A percentile compares a stretch with the other conserved stretches of the same genome.
phyloP scores from a whole-genome alignment of 2,113 vertebrate species.

The Lamprologus speciosus region DNA sequence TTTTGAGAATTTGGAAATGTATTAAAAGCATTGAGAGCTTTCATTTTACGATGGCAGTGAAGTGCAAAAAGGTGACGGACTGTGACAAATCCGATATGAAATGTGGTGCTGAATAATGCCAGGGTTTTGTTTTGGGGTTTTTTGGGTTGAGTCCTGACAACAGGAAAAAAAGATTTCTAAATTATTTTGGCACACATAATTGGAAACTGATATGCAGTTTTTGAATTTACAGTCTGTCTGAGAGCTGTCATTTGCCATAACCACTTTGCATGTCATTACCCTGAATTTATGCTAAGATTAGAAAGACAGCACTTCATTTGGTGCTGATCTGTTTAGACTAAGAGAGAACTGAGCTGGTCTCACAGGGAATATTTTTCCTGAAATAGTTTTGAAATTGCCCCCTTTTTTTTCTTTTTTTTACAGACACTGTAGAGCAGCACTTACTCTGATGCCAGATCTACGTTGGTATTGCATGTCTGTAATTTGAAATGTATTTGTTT shows the following conservation, averaged over 20 bases:
- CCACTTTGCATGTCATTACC: neutral
- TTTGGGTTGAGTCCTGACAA: neutral
- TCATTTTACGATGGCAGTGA: neutral
- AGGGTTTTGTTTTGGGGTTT: fast-evolving
- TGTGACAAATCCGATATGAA: neutral
- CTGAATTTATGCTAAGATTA: neutral
- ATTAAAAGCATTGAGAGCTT: neutral
- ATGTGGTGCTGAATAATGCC: neutral
- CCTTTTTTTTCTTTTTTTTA: fast-evolving
- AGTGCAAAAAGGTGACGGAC: neutral
- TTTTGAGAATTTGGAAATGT: neutral
- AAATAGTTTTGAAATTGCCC: neutral
- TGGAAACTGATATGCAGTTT: neutral
- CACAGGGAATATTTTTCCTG: neutral
- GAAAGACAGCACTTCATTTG: neutral
- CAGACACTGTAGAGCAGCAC: neutral
- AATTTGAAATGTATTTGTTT: neutral
- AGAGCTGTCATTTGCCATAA: neutral
- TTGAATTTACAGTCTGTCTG: neutral
- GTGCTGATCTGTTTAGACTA: neutral
- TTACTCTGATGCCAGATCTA: neutral
- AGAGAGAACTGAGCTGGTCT: neutral
- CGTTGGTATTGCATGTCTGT: neutral
- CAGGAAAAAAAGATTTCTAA: neutral
- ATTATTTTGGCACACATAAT: neutral